phyloP scores from a whole-genome alignment of 2,888 invertebrate species.

The Plagiodera versicolora region DNA sequence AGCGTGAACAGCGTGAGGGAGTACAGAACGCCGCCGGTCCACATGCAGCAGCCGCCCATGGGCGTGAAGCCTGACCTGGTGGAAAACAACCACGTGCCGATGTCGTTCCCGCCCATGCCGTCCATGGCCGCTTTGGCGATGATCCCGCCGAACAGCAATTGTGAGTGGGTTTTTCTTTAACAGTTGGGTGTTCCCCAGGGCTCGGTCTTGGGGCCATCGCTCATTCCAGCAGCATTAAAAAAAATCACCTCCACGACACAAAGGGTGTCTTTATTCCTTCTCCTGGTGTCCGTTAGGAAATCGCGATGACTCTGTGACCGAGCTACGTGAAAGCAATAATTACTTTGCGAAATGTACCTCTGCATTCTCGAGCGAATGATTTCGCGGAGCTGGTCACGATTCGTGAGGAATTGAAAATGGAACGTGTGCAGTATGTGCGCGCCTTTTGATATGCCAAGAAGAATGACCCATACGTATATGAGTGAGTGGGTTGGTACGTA shows the following conservation, averaged over 20 bases:
- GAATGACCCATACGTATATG: background rate
- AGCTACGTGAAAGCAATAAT: background rate
- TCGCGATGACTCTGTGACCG: background rate
- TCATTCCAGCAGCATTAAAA: no score
- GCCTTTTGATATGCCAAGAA: background rate
- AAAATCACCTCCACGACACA: no score
- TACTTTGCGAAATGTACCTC: background rate
- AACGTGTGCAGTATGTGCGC: background rate
- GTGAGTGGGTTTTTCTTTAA: slow-evolving; percentile 43
- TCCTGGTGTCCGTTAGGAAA: background rate
- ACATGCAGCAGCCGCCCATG: slow-evolving; percentile 55
- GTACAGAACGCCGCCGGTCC: slow-evolving; percentile 52
- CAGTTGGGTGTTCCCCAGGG: no score
- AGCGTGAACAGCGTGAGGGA: slow-evolving; percentile 48
- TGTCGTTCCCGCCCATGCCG: slow-evolving; percentile 74
- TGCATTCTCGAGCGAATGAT: background rate
- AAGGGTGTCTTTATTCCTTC: no score
- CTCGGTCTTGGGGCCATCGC: no score
- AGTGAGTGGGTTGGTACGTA: background rate
- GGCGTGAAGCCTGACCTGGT: slow-evolving; percentile 50
- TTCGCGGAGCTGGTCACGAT: background rate
- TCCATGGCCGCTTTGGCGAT: slow-evolving; percentile 75
- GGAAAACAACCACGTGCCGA: slow-evolving; percentile 54
- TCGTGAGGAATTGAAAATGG: background rate
- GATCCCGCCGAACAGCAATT: slow-evolving; percentile 83